Percentiles rank a stretch among this genome's conserved stretches.
phyloP scores from a whole-genome alignment of 2,888 invertebrate genomes.

The Drosophila falleni region DNA sequence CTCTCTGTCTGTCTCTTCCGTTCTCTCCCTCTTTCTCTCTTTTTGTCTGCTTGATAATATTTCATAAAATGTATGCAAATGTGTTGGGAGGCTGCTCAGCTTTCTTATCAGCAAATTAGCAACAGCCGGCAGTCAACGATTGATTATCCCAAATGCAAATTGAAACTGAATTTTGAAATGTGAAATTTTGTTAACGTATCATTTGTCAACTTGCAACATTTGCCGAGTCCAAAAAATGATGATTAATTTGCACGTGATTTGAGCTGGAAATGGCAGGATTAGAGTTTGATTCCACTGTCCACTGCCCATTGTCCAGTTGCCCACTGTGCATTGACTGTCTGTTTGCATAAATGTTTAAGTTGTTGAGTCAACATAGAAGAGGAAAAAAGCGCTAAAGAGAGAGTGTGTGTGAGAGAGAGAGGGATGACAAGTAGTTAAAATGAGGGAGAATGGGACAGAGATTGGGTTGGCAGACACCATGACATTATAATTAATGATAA shows the following conservation, averaged over 20 bases:
- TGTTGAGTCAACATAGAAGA: constrained; percentile 69
- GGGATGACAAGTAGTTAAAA: not conserved
- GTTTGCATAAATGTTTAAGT: constrained; percentile 73
- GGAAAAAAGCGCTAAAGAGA: not conserved
- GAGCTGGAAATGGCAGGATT: constrained; percentile 56
- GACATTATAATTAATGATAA: constrained; percentile 72
- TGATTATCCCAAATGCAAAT: constrained; percentile 76
- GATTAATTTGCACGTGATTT: constrained; percentile 61
- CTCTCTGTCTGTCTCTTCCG: not conserved
- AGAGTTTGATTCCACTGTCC: constrained; percentile 38
- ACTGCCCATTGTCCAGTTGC: constrained; percentile 26
- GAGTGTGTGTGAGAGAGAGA: constrained; percentile 2
- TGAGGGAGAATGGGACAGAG: constrained; percentile 1
- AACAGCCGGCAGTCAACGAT: constrained; percentile 59
- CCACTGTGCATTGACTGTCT: constrained; percentile 43
- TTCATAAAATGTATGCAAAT: constrained; percentile 60
- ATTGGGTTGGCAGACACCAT: constrained; percentile 19
- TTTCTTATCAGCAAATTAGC: constrained; percentile 63
- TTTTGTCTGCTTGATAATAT: constrained; percentile 23
- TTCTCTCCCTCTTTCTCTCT: not conserved
- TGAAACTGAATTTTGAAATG: constrained; percentile 41
- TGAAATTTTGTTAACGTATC: constrained; percentile 26
- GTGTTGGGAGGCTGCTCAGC: constrained; percentile 17
- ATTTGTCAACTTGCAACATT: constrained; percentile 53
- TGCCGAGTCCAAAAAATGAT: constrained; percentile 43